Percentiles rank a stretch among this genome's conserved stretches.
These are phyloP conservation scores for Sardinella longiceps DNA, from an alignment of 2,797 vertebrate genomes.

Conservation along the genomic window DNA sequence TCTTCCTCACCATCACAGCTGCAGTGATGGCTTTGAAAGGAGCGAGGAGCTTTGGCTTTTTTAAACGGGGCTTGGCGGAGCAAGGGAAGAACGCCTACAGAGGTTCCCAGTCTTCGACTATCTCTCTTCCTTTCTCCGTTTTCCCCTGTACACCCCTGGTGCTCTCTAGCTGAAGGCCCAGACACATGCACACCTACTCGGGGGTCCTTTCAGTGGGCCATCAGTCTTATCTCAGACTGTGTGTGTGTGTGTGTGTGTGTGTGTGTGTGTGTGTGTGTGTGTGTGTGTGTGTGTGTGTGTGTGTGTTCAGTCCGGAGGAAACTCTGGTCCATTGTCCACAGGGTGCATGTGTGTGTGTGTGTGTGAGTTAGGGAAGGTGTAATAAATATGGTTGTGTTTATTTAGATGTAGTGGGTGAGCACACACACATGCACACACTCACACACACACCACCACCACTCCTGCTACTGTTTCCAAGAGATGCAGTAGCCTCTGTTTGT, in stretches of 20 bases:
- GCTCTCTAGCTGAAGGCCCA: neutral
- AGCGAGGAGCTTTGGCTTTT: constrained; percentile 41
- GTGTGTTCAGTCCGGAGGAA: neutral
- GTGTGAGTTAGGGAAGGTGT: neutral
- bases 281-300: neutral
- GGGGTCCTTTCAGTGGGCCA: neutral
- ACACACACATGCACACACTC: neutral
- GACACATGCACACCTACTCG: neutral
- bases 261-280: neutral
- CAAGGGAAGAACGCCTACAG: constrained; percentile 1
- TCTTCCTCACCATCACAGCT: constrained; percentile 77
- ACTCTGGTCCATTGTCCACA: neutral
- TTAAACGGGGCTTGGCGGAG: neutral
- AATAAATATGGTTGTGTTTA: neutral
- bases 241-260: neutral
- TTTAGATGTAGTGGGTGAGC: neutral
- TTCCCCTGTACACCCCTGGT: neutral
- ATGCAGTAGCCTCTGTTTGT: constrained; percentile 17
- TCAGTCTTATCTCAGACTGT: neutral
- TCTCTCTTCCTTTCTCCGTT: neutral
- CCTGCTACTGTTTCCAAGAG: neutral
- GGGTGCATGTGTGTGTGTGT: neutral
- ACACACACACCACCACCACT: neutral
- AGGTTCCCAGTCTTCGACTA: neutral
- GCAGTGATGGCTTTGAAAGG: constrained; percentile 77